A percentile compares a stretch with the other conserved stretches of the same genome.
Conservation (phyloP, 2,113 vertebrate genomes). For the Psephotus haematonotus region DNA sequence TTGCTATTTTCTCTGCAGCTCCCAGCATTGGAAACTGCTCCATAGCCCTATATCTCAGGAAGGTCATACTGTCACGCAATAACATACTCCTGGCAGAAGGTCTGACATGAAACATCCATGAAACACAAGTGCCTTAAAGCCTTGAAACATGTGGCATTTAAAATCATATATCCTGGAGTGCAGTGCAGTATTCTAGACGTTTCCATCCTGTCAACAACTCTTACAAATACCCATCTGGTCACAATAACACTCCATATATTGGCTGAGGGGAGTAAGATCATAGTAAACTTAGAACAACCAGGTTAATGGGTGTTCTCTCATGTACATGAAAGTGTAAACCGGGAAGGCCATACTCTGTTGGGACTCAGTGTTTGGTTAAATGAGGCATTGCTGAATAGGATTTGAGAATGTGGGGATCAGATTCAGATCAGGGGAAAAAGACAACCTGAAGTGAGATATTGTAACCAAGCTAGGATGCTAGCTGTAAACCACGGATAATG, state of each 20-base stretch:
- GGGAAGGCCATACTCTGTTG: background rate
- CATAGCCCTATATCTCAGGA: background rate
- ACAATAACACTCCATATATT: background rate
- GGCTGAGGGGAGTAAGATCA: background rate
- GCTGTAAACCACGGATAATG: background rate
- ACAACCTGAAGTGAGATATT: background rate
- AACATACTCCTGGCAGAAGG: rapidly evolving
- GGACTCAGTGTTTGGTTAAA: background rate
- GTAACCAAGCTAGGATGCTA: background rate
- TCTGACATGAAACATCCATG: background rate
- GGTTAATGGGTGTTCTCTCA: background rate
- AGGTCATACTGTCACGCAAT: background rate
- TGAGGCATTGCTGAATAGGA: background rate
- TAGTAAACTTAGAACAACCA: background rate
- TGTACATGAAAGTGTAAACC: background rate
- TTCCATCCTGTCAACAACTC: rapidly evolving
- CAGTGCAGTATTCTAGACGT: background rate
- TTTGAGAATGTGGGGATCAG: background rate
- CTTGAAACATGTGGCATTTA: rapidly evolving
- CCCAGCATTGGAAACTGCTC: rapidly evolving
- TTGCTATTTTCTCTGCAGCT: background rate
- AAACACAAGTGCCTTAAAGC: rapidly evolving
- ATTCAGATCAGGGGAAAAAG: background rate
- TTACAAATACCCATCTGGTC: background rate
- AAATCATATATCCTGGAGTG: background rate